Conservation (phyloP, 2,888 invertebrate genomes). For the Neoitamus cyanurus region DNA sequence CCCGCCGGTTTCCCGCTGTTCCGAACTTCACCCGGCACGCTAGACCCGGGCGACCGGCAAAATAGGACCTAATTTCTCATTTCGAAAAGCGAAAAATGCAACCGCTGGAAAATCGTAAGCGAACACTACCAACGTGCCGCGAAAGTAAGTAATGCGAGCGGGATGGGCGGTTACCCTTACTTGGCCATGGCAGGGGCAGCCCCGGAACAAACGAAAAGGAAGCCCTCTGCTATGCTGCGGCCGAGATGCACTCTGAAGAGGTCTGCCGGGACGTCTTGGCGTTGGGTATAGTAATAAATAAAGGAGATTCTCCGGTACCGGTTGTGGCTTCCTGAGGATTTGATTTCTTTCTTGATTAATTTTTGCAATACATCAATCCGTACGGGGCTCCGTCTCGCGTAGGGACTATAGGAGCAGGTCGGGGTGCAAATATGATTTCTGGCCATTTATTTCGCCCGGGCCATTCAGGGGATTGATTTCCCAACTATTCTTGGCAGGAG, state of each 20-base stretch:
- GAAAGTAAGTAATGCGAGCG: neutral
- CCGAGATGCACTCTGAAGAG: neutral
- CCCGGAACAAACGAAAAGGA: neutral
- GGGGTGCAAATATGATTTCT: neutral
- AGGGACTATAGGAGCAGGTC: neutral
- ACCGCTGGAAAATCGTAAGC: conserved; percentile 17
- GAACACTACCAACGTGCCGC: neutral
- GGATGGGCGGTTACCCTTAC: neutral
- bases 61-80: conserved; percentile 36
- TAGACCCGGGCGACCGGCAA: conserved; percentile 1
- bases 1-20: neutral
- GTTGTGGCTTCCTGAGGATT: neutral
- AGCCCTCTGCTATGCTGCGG: neutral
- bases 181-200: neutral
- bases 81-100: conserved; percentile 15
- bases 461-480: neutral
- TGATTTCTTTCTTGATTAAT: conserved; percentile 1
- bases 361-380: neutral
- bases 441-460: neutral
- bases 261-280: neutral
- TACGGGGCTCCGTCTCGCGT: neutral
- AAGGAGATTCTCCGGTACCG: neutral
- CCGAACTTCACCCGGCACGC: neutral
- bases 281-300: neutral
- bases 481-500: neutral